phyloP scores from a whole-genome alignment of 1,140 invertebrate species.

The Pogonomyrmex californicus region DNA sequence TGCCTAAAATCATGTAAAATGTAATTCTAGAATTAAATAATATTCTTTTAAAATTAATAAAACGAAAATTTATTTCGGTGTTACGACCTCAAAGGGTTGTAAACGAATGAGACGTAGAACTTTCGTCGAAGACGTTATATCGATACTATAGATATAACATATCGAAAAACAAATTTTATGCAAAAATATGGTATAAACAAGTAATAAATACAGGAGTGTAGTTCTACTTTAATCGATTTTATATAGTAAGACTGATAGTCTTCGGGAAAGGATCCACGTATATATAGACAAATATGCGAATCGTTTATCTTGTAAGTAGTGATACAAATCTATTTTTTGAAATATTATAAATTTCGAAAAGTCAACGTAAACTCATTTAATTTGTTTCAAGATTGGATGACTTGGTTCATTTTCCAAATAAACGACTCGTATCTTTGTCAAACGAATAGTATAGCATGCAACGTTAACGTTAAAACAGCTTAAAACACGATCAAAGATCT shows the following conservation, averaged over 20 bases:
- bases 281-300: slow-evolving; percentile 57
- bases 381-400: not conserved
- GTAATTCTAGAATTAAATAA: not conserved
- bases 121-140: slow-evolving; percentile 67
- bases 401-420: slow-evolving; percentile 4
- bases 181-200: not conserved
- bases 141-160: not conserved
- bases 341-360: not conserved
- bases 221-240: not conserved
- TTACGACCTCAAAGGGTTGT: slow-evolving; percentile 53
- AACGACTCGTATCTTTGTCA: slow-evolving; percentile 61
- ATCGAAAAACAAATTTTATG: not conserved
- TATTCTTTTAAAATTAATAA: not conserved
- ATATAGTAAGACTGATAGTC: slow-evolving; percentile 1
- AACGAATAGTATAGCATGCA: slow-evolving; percentile 79
- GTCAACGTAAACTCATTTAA: not conserved
- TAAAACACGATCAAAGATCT: slow-evolving; percentile 76
- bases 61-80: not conserved
- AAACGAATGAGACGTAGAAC: slow-evolving; percentile 44
- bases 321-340: slow-evolving; percentile 1
- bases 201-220: not conserved
- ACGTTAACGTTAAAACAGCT: slow-evolving; percentile 72
- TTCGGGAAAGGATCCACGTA: slow-evolving; percentile 62
- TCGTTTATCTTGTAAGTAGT: slow-evolving; percentile 16
- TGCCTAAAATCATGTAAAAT: not conserved